These are phyloP conservation scores for Drosophila saltans DNA, from an alignment of 1,140 invertebrate genomes.

Conservation along the genomic window DNA sequence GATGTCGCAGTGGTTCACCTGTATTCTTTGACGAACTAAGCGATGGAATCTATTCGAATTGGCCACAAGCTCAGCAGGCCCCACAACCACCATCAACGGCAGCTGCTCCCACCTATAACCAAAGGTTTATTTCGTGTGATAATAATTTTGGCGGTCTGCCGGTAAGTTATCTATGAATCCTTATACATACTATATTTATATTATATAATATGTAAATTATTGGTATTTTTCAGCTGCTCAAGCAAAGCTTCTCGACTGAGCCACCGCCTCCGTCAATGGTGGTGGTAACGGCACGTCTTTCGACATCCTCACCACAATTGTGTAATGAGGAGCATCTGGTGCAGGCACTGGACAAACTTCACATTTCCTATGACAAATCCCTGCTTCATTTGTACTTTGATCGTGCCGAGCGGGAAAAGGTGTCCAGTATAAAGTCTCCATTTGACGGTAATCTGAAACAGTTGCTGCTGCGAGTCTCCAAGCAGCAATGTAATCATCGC, in stretches of 20 bases:
- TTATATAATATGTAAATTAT: no score
- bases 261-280: constrained; percentile 20
- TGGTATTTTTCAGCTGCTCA: constrained; percentile 49
- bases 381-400: constrained; percentile 64
- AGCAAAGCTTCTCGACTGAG: constrained; percentile 68
- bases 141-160: constrained; percentile 65
- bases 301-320: constrained; percentile 64
- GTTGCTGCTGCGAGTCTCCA: constrained; percentile 69
- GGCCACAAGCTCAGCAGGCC: constrained; percentile 42
- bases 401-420: constrained; percentile 12
- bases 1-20: constrained; percentile 72
- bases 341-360: constrained; percentile 76
- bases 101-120: constrained; percentile 48
- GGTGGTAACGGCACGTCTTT: constrained; percentile 46
- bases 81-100: constrained; percentile 7
- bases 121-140: constrained; percentile 75
- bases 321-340: constrained; percentile 71
- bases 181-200: background rate
- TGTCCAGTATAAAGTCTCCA: background rate
- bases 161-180: constrained; percentile 32
- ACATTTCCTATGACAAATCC: constrained; percentile 67
- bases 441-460: constrained; percentile 56
- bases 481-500: constrained; percentile 70
- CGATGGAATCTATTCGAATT: constrained; percentile 47
- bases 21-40: constrained; percentile 48